Base-by-base conservation (phyloP, 2,888 invertebrate genomes). In the Spilosoma lubricipeda region DNA sequence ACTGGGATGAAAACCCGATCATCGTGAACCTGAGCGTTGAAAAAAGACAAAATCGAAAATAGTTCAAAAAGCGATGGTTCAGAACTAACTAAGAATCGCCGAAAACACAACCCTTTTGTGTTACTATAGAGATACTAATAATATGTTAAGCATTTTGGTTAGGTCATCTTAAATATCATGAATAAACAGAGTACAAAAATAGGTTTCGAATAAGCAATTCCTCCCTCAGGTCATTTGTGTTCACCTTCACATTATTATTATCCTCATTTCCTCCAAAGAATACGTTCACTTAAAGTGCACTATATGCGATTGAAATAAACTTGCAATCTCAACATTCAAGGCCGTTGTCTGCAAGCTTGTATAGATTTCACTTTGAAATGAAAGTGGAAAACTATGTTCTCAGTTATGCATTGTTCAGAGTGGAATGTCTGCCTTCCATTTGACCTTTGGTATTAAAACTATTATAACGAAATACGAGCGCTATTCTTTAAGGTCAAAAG, bases 1-100 rank as follows among this genome's bases (percentile, higher is more conserved):
- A 97, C 97, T 0, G 96, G 97, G 0, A 87, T 97, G 0, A 97
- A 96, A 88, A 96, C 94, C 0, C 88, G 91, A 71, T 89, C 94
- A 0, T 90, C 95, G 0, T 86, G 91, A 75, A 92, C 87, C 73
- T 94, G 93, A 82, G 91, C 91, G 4, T 79, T 92, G 42, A 94
- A 90, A 77, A 84, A 88, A 4, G 94, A 93, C n/a, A 94, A 92
- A 78, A 80, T 86, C 2, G 93, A 91, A 80, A 90, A 89, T 27
- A 80, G 84, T 18, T 82, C 85, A 0, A 91, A 90, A 82, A 89
- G 89, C 1, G 70, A 81, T 11, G 91, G 91, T 0, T 77, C 85
- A 1, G 94, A 95, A 27, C 77, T 95, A 56, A 93, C 91, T 0
- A 94, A 93, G 70, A 95, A 93, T 76, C 91, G 95, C 27, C 84